Percentiles rank a stretch among this genome's conserved stretches.
Conservation (phyloP, 2,113 vertebrate species). For the Odocoileus hemionus region DNA sequence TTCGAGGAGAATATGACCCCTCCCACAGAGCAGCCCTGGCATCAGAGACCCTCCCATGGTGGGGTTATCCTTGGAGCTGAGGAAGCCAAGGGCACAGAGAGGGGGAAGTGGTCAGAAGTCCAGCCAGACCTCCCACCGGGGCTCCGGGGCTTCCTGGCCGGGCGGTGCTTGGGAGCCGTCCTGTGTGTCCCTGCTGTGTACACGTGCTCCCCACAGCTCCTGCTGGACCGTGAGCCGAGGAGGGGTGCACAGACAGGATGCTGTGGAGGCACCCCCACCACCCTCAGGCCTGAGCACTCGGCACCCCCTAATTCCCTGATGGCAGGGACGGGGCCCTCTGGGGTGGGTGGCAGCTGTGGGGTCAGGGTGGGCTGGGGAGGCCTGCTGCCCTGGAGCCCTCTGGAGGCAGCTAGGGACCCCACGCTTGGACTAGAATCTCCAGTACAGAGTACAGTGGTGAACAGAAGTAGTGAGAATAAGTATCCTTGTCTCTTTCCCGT, state of each 20-base stretch:
- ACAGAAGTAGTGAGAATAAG: neutral
- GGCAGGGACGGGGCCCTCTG: too few species aligned
- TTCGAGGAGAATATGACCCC: fast-evolving
- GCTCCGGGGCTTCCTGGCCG: too few species aligned
- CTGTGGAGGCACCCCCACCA: fast-evolving
- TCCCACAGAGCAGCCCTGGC: neutral
- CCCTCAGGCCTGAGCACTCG: neutral
- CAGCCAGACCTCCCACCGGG: fast-evolving
- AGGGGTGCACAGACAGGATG: fast-evolving
- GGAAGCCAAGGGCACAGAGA: neutral
- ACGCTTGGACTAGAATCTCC: neutral
- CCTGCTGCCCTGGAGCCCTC: fast-evolving
- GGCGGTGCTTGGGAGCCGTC: fast-evolving
- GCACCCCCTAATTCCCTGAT: neutral
- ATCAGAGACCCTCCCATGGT: fast-evolving
- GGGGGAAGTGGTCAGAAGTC: fast-evolving
- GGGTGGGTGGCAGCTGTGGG: too few species aligned
- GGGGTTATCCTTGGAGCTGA: neutral
- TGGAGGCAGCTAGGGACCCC: neutral
- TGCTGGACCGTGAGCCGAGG: fast-evolving
- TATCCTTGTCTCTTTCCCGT: neutral
- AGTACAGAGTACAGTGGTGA: neutral
- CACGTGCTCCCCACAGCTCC: neutral
- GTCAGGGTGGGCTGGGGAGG: fast-evolving
- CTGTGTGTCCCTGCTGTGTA: fast-evolving